Evolutionary conservation across 2,797 vertebrate species (phyloP).

Genomic region (Sebastes oblongus): DNA sequence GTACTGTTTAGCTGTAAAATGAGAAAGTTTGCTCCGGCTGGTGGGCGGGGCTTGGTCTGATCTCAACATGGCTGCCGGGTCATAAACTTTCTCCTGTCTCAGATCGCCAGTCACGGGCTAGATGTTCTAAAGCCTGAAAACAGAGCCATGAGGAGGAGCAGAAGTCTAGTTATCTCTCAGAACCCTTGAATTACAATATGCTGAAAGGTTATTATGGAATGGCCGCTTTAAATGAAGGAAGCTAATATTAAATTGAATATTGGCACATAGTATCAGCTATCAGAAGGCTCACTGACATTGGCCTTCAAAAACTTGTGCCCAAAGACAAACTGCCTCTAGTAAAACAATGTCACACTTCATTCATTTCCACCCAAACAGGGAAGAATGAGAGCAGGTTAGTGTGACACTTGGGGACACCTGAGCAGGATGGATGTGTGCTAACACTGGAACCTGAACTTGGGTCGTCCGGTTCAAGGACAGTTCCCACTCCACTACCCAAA

Average conservation of each 20-base stretch:
- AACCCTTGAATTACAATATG: too few species aligned
- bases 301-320: background rate
- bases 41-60: too few species aligned
- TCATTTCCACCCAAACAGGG: background rate
- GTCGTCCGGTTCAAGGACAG: constrained; percentile 13
- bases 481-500: background rate
- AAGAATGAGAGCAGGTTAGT: background rate
- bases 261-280: background rate
- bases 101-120: too few species aligned
- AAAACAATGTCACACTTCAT: background rate
- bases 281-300: background rate
- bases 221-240: background rate
- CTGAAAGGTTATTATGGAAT: too few species aligned
- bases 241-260: background rate
- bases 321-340: background rate
- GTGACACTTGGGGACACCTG: background rate
- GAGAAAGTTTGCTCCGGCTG: too few species aligned
- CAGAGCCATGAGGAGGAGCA: too few species aligned
- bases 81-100: too few species aligned
- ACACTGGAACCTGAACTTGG: background rate
- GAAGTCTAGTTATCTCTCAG: too few species aligned
- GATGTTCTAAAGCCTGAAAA: too few species aligned
- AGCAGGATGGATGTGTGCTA: background rate
- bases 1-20: too few species aligned
- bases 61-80: too few species aligned